A percentile compares a stretch with the other conserved stretches of the same genome.
phyloP scores from a whole-genome alignment of 2,113 vertebrate genomes.

The Pica pica region DNA sequence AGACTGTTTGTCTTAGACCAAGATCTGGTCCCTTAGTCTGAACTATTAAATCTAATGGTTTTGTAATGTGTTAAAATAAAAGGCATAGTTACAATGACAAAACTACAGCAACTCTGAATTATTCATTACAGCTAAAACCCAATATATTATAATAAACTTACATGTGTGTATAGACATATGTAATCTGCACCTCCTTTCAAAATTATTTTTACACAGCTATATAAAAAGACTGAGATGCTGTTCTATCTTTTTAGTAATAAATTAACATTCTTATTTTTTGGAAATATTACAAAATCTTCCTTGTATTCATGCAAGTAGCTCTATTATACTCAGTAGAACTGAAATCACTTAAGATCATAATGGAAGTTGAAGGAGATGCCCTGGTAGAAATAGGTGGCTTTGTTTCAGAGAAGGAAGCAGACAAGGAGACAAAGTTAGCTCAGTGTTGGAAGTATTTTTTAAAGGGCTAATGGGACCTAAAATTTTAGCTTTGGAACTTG shows the following conservation, averaged over 20 bases:
- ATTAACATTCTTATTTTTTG: neutral
- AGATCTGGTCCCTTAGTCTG: neutral
- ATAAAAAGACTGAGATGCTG: neutral
- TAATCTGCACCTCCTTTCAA: neutral
- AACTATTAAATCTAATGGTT: neutral
- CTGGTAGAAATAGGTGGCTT: neutral
- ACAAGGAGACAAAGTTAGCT: neutral
- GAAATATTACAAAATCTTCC: neutral
- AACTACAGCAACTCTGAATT: neutral
- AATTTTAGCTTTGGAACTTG: neutral
- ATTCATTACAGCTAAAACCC: neutral
- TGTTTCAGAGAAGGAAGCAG: neutral
- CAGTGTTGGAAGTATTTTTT: neutral
- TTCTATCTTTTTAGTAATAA: neutral
- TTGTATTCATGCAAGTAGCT: neutral
- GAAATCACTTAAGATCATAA: neutral
- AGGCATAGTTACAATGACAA: neutral
- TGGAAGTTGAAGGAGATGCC: neutral
- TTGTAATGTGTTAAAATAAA: neutral
- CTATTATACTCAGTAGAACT: neutral
- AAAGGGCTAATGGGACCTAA: neutral
- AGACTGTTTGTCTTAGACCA: neutral
- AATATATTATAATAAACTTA: neutral
- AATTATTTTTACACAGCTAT: neutral
- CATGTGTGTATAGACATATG: neutral